These are phyloP conservation scores for Parazoanthus swiftii DNA, from an alignment of 92 coral and sea anemone species.

Conservation along the genomic window DNA sequence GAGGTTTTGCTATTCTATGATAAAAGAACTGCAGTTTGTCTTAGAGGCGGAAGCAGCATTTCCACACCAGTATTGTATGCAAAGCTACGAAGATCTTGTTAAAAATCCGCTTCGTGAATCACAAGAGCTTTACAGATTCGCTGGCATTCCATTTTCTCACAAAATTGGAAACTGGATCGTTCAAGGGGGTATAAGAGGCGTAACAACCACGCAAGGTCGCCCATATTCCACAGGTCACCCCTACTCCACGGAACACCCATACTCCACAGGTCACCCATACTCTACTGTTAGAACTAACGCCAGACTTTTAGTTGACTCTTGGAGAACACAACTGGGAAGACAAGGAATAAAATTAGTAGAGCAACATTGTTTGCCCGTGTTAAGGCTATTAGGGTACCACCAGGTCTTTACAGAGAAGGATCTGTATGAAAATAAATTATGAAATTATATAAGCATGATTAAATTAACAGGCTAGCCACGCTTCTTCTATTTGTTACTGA, in stretches of 20 bases:
- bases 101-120: constrained; percentile 39
- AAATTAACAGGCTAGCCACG: no score
- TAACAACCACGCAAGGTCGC: neutral
- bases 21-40: constrained; percentile 56
- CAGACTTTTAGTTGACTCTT: constrained; percentile 50
- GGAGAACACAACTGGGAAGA: constrained; percentile 56
- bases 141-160: constrained; percentile 57
- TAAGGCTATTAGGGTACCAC: constrained; percentile 56
- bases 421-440: neutral
- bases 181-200: constrained; percentile 28
- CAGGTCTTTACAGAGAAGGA: constrained; percentile 10
- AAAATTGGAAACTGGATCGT: constrained; percentile 50
- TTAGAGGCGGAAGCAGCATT: constrained; percentile 57
- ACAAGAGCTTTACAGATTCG: constrained; percentile 58
- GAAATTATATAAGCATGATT: neutral
- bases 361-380: constrained; percentile 64
- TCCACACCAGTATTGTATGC: constrained; percentile 50
- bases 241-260: constrained; percentile 62
- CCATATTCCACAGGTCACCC: constrained; percentile 62
- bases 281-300: constrained; percentile 62
- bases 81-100: constrained; percentile 79
- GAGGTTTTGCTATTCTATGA: constrained; percentile 64
- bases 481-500: no score
- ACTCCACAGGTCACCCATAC: constrained; percentile 64
- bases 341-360: constrained; percentile 59